Percentiles rank a stretch among this genome's conserved stretches.
Evolutionary conservation across 2,113 vertebrate genomes (phyloP).

Genomic region (Pantherophis guttatus): DNA sequence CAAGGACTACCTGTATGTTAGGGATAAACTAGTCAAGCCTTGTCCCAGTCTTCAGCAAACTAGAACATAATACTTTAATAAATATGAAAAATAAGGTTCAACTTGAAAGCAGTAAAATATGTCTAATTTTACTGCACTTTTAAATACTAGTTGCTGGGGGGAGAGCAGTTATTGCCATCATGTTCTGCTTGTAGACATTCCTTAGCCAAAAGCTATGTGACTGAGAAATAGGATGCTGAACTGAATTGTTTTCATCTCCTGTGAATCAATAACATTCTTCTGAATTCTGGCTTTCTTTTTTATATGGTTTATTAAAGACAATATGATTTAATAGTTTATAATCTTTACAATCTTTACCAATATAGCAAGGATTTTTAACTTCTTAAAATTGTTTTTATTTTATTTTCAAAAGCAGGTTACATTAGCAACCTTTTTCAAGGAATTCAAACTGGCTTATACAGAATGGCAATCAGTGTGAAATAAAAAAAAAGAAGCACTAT

Average conservation of each 20-base stretch:
- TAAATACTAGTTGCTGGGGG: background rate
- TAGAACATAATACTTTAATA: background rate
- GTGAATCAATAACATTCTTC: background rate
- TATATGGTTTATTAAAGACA: background rate
- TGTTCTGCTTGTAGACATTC: background rate
- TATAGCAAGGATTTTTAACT: background rate
- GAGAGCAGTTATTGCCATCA: background rate
- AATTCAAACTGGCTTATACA: background rate
- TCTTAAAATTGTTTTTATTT: background rate
- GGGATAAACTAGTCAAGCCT: no score
- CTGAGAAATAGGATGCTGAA: background rate
- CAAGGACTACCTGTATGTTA: background rate
- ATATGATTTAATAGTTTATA: background rate
- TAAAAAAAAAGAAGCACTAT: background rate
- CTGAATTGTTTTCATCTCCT: background rate
- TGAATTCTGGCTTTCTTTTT: background rate
- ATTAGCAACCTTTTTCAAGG: background rate
- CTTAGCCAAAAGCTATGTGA: background rate
- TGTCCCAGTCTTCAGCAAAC: background rate
- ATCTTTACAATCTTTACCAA: background rate
- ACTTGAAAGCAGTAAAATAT: background rate
- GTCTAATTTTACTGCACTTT: background rate
- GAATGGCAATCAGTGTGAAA: background rate
- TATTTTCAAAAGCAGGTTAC: background rate
- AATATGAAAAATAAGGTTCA: background rate